Evolutionary conservation across 2,113 vertebrate genomes (phyloP), one percentile per base, ranked within the genome.

Genomic region (Dinomys branickii): DNA sequence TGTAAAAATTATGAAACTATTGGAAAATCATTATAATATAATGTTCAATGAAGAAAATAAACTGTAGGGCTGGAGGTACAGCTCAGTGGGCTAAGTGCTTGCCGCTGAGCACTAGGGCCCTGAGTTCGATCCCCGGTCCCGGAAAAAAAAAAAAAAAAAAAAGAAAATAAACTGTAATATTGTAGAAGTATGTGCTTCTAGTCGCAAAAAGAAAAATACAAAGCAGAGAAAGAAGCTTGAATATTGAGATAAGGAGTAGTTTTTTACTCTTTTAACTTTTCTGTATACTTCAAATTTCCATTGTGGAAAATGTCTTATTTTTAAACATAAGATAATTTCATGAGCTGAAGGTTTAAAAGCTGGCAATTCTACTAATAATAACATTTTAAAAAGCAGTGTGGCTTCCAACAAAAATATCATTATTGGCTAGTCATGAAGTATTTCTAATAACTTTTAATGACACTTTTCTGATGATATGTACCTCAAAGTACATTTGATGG

Each of bases 261-360:
- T 88, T 69, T 91, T 85, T 33, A 71, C 61, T 83, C 35, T n/a
- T 82, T 71, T 78, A 54, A 71, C 13, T 85, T 95, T 92, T 88
- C 17, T 77, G 52, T 71, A 28, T 91, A 89, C 95, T 92, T 92
- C 5, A 91, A 84, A 81, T 94, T 88, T 75, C 24, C 71, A 75
- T 71, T 73, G 47, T 90, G 30, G 13, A 90, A 90, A 67, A 82
- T 67, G 33, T 85, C 44, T 88, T 69, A 56, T 87, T 73, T 96
- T 96, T 41, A 95, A 93, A 69, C 52, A 77, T 59, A 95, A 92
- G 50, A 91, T 83, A 96, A 75, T 86, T 75, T 83, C 26, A 78
- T 77, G 22, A 85, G 80, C 71, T 95, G 10, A 41, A 78, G 30
- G 8, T 50, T 85, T 87, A 83, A 86, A 44, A 81, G 13, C 13